These are phyloP conservation scores for Alligator sinensis DNA, from an alignment of 2,113 vertebrate genomes.

Conservation along the genomic window DNA sequence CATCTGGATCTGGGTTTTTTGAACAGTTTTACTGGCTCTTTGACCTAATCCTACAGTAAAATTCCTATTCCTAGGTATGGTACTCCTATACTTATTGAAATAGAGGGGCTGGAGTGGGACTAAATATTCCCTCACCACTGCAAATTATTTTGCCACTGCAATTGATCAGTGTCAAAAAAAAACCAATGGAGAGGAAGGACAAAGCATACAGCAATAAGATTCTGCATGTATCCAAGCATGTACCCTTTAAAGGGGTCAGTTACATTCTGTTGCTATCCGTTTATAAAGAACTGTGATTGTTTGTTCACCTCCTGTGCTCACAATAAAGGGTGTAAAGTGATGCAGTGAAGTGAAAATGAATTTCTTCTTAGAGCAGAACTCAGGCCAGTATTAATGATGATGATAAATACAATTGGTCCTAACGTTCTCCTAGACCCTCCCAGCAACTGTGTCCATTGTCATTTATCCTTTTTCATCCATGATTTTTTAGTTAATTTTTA, in stretches of 20 bases:
- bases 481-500: neutral
- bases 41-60: neutral
- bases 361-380: constrained; percentile 64
- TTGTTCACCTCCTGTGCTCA: constrained; percentile 38
- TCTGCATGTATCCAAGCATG: neutral
- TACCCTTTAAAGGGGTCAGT: neutral
- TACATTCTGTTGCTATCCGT: constrained; percentile 26
- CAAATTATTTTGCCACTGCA: too few relatives aligned
- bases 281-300: constrained; percentile 58
- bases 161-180: too few relatives aligned
- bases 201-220: neutral
- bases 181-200: neutral
- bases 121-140: too few relatives aligned
- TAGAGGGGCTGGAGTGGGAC: neutral
- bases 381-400: constrained; percentile 61
- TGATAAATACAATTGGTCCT: constrained; percentile 66
- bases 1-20: neutral
- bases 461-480: constrained; percentile 57
- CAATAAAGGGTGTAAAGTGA: constrained; percentile 44
- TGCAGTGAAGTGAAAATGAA: constrained; percentile 68
- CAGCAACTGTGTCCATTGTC: constrained; percentile 63
- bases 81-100: neutral
- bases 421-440: constrained; percentile 47
- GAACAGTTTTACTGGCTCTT: neutral
- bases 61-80: too few relatives aligned